Evolutionary conservation across 2,113 vertebrate species (phyloP).

Genomic region (Cryptomyrus ogoouensis): DNA sequence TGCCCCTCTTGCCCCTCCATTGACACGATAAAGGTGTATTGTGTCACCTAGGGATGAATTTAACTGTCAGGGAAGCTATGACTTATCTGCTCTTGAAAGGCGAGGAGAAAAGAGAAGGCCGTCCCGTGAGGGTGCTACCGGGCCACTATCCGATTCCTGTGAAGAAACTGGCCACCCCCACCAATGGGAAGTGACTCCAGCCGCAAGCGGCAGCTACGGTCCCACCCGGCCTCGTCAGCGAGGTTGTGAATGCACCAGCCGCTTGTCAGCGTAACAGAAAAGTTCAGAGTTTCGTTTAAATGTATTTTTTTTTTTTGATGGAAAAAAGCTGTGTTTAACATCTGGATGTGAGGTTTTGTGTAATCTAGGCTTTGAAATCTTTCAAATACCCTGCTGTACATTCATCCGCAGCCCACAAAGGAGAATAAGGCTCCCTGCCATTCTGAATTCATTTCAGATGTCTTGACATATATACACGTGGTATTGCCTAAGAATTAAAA

Average conservation of each 20-base stretch:
- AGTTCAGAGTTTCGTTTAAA: background rate
- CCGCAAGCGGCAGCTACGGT: background rate
- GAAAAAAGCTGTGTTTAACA: background rate
- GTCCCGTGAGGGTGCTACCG: background rate
- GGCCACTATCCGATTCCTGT: background rate
- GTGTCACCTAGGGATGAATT: background rate
- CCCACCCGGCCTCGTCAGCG: background rate
- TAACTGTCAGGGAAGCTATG: background rate
- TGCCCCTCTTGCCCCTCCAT: background rate
- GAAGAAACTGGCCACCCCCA: background rate
- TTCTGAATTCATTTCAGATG: background rate
- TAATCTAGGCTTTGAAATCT: slow-evolving; percentile 2
- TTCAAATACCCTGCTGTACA: background rate
- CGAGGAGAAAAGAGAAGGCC: background rate
- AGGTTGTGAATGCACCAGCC: background rate
- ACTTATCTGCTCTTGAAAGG: background rate
- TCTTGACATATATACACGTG: background rate
- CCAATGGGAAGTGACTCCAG: background rate
- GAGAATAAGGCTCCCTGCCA: background rate
- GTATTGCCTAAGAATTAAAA: background rate
- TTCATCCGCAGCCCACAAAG: background rate
- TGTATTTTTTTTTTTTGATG: background rate
- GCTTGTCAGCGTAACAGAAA: background rate
- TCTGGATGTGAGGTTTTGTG: background rate
- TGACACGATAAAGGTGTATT: background rate